Evolutionary conservation across 2,113 vertebrate species (phyloP).

Genomic region (Alouatta palliata): DNA sequence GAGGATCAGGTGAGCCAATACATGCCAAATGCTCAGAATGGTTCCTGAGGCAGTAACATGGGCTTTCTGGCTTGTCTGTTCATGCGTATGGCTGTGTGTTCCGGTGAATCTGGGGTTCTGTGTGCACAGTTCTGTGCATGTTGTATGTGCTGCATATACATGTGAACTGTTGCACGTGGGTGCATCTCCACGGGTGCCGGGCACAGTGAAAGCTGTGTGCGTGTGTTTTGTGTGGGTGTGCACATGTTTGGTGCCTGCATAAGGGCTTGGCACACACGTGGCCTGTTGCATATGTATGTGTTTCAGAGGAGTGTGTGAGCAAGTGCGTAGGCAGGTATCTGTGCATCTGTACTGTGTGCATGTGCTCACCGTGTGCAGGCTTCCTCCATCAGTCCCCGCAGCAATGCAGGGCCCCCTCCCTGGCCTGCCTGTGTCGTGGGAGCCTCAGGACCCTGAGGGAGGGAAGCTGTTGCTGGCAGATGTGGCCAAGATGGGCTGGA

Average conservation of each 20-base stretch:
- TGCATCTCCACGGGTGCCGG: background rate
- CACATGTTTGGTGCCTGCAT: background rate
- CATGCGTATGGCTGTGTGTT: background rate
- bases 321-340: background rate
- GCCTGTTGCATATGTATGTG: background rate
- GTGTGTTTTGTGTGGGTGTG: background rate
- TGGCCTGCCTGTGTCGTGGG: slow-evolving; percentile 87
- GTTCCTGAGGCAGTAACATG: fast-evolving
- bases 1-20: background rate
- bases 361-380: slow-evolving; percentile 17
- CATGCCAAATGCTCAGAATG: background rate
- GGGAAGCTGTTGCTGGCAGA: slow-evolving; percentile 83
- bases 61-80: background rate
- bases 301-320: slow-evolving; percentile 12
- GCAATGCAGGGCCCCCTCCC: slow-evolving; percentile 79
- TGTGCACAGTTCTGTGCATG: background rate
- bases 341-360: background rate
- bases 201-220: background rate
- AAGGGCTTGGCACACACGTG: background rate
- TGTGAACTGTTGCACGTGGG: fast-evolving
- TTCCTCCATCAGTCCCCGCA: slow-evolving; percentile 68
- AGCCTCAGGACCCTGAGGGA: slow-evolving; percentile 84
- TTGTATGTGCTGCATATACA: background rate
- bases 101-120: background rate
- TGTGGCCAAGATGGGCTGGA: slow-evolving; percentile 78